A percentile compares a stretch with the other conserved stretches of the same genome.
Evolutionary conservation across 2,113 vertebrate genomes (phyloP).

Genomic region (Varanus salvator): DNA sequence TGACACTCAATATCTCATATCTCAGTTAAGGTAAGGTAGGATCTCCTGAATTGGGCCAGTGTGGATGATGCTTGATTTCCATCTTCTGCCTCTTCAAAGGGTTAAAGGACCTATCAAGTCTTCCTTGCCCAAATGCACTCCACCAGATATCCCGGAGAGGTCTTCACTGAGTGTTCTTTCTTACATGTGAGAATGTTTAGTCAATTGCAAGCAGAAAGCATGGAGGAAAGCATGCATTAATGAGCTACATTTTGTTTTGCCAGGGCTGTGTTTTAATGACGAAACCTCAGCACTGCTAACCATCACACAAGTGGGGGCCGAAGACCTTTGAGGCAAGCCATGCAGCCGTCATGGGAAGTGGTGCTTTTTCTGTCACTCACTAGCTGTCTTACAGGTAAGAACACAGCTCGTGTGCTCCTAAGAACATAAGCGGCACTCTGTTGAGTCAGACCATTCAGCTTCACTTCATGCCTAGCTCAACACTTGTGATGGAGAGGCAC

Average conservation of each 20-base stretch:
- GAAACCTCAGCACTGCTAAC: slow-evolving; percentile 80
- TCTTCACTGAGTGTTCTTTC: not conserved
- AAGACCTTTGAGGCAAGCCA: slow-evolving; percentile 81
- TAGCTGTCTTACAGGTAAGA: slow-evolving; percentile 91
- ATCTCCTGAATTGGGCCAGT: not conserved
- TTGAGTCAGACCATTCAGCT: too few relatives aligned
- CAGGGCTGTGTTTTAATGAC: slow-evolving; percentile 90
- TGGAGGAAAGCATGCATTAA: slow-evolving; percentile 40
- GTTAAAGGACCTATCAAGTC: not conserved
- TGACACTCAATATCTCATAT: too few relatives aligned
- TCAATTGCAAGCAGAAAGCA: slow-evolving; percentile 42
- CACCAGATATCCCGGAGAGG: not conserved
- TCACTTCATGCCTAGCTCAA: too few relatives aligned
- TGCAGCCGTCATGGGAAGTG: slow-evolving; percentile 94
- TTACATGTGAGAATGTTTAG: slow-evolving; percentile 32
- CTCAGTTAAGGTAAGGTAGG: too few relatives aligned
- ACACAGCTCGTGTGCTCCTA: slow-evolving; percentile 35
- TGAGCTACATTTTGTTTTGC: slow-evolving; percentile 68
- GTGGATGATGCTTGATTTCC: not conserved
- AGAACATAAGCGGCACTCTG: not conserved
- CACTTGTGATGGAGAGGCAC: too few relatives aligned
- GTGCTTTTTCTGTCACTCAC: slow-evolving; percentile 89
- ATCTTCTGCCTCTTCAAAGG: not conserved
- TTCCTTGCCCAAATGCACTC: not conserved
- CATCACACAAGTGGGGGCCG: slow-evolving; percentile 71